phyloP scores from a whole-genome alignment of 2,113 vertebrate genomes.

The Heptranchias perlo region DNA sequence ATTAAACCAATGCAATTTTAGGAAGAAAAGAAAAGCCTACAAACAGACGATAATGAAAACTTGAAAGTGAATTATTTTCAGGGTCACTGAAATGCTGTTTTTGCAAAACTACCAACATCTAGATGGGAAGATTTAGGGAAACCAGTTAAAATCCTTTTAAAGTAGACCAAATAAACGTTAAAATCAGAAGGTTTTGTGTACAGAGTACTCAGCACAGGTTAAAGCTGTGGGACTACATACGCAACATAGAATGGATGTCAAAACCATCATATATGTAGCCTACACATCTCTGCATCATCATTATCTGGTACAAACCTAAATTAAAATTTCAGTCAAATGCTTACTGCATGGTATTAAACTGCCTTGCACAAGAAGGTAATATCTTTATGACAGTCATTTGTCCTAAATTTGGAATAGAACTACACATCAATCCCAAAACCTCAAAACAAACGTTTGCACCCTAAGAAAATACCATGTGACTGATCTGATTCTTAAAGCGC shows the following conservation, averaged over 20 bases:
- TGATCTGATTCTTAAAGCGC: not conserved
- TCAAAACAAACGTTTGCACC: not conserved
- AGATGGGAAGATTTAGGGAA: conserved; percentile 1
- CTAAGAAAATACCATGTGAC: not conserved
- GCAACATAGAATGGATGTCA: not conserved
- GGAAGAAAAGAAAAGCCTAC: not conserved
- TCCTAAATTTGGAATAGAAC: not conserved
- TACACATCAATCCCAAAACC: not conserved
- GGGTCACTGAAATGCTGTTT: not conserved
- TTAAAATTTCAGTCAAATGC: not conserved
- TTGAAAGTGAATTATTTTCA: not conserved
- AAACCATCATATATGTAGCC: not conserved
- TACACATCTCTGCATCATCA: not conserved
- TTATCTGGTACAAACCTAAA: not conserved
- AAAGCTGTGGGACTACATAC: not conserved
- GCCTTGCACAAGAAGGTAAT: not conserved
- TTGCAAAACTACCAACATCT: not conserved
- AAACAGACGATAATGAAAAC: conserved; percentile 13
- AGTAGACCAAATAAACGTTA: not conserved
- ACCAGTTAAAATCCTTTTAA: not conserved
- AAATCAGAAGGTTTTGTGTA: conserved; percentile 11
- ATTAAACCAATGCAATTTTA: not conserved
- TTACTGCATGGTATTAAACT: not conserved
- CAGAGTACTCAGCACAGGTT: not conserved
- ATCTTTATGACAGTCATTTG: not conserved